phyloP scores from a whole-genome alignment of 2,113 vertebrate genomes.

The Misgurnus anguillicaudatus region DNA sequence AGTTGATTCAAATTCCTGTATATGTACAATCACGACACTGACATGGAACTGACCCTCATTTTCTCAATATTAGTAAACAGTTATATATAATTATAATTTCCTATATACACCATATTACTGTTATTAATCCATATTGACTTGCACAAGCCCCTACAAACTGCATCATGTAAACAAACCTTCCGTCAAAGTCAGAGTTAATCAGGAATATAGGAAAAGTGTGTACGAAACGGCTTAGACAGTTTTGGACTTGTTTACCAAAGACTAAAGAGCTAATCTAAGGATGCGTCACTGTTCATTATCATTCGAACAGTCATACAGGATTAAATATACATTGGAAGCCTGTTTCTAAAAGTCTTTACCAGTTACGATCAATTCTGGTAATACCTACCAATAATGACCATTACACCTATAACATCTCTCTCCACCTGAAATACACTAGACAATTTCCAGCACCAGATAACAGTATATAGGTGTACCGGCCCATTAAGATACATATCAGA shows the following conservation, averaged over 20 bases:
- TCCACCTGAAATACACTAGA: slow-evolving; percentile 1
- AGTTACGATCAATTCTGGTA: slow-evolving; percentile 45
- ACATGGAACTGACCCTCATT: no score
- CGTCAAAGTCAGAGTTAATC: neutral
- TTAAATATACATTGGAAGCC: slow-evolving; percentile 4
- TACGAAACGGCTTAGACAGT: neutral
- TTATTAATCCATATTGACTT: no score
- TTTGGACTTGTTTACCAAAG: slow-evolving; percentile 6
- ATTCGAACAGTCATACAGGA: neutral
- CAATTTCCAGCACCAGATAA: slow-evolving; percentile 40
- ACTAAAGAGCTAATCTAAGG: slow-evolving; percentile 23
- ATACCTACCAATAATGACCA: slow-evolving; percentile 11
- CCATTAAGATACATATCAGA: slow-evolving; percentile 26
- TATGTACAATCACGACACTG: no score
- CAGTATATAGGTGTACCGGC: slow-evolving; percentile 36
- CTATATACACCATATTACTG: no score
- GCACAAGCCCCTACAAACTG: no score
- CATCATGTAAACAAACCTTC: no score
- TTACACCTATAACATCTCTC: slow-evolving; percentile 14
- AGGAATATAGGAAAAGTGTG: neutral
- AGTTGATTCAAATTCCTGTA: no score
- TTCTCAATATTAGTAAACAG: no score
- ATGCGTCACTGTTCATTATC: slow-evolving; percentile 2
- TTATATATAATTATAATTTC: no score
- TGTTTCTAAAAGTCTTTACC: slow-evolving; percentile 32